phyloP scores from a whole-genome alignment of 1,140 invertebrate genomes.

The Cotesia glomerata region DNA sequence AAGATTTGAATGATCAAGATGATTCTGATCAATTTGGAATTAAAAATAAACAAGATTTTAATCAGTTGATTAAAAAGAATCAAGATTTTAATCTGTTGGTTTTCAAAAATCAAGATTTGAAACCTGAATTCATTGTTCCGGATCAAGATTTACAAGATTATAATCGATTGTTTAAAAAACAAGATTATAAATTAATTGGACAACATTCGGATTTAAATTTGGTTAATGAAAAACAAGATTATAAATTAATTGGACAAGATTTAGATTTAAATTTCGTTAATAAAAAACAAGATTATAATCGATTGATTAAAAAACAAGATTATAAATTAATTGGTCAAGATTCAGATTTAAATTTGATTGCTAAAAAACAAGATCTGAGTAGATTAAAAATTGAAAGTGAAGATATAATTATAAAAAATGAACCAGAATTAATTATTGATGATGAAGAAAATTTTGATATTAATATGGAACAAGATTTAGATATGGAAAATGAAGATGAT shows the following conservation, averaged over 20 bases:
- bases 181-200: too few relatives aligned
- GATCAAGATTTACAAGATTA: neutral
- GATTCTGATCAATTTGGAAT: neutral
- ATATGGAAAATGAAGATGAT: conserved; percentile 28
- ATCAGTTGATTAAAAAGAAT: neutral
- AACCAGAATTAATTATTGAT: too few relatives aligned
- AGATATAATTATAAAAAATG: too few relatives aligned
- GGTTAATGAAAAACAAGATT: too few relatives aligned
- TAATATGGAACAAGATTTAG: too few relatives aligned
- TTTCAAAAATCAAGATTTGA: too few relatives aligned
- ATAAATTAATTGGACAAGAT: too few relatives aligned
- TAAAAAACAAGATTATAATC: neutral
- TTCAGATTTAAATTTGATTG: too few relatives aligned
- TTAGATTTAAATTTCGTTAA: too few relatives aligned
- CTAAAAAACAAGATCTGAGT: neutral
- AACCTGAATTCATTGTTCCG: neutral
- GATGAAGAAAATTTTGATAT: too few relatives aligned
- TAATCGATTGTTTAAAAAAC: neutral
- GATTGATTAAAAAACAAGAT: neutral
- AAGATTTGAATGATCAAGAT: neutral
- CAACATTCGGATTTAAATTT: too few relatives aligned
- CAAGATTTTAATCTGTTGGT: neutral
- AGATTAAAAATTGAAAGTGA: conserved; percentile 33
- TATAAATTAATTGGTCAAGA: too few relatives aligned
- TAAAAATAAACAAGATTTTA: neutral